Conservation (phyloP, 1,140 invertebrate genomes). For the Euura lappo region DNA sequence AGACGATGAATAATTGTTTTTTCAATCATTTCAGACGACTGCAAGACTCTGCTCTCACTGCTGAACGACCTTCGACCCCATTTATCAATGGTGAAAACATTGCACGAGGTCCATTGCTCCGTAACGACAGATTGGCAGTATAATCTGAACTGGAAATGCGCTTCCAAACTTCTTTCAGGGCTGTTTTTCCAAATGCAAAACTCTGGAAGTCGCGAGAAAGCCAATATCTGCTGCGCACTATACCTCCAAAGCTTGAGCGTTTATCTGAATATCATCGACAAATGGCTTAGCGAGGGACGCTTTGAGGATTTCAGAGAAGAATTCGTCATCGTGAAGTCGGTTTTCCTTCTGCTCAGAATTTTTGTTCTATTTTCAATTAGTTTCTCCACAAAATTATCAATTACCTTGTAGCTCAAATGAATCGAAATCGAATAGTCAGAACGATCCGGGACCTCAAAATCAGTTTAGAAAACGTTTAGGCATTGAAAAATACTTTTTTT, state of each 20-base stretch:
- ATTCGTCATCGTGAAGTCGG: conserved; percentile 61
- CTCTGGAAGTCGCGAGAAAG: conserved; percentile 50
- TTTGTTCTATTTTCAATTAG: background rate
- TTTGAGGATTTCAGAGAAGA: conserved; percentile 62
- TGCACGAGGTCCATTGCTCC: conserved; percentile 56
- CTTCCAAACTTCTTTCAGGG: conserved; percentile 53
- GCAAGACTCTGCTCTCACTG: conserved; percentile 55
- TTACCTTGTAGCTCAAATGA: too few relatives aligned
- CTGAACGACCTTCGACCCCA: conserved; percentile 45
- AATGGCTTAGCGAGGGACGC: conserved; percentile 62
- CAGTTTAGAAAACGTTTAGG: too few relatives aligned
- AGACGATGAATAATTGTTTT: background rate
- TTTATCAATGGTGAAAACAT: conserved; percentile 51
- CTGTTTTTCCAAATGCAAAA: conserved; percentile 57
- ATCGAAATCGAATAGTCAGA: too few relatives aligned
- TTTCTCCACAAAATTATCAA: too few relatives aligned
- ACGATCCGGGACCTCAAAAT: too few relatives aligned
- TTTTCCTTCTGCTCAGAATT: background rate
- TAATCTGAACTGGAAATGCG: conserved; percentile 48
- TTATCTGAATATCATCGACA: conserved; percentile 62
- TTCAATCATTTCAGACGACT: conserved; percentile 36
- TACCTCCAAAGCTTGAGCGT: conserved; percentile 59
- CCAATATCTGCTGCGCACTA: conserved; percentile 58
- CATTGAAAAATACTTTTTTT: too few relatives aligned
- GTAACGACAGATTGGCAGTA: conserved; percentile 48